Evolutionary conservation across 1,140 invertebrate species (phyloP), one percentile per base, ranked within the genome.

Genomic region (Periplaneta americana): DNA sequence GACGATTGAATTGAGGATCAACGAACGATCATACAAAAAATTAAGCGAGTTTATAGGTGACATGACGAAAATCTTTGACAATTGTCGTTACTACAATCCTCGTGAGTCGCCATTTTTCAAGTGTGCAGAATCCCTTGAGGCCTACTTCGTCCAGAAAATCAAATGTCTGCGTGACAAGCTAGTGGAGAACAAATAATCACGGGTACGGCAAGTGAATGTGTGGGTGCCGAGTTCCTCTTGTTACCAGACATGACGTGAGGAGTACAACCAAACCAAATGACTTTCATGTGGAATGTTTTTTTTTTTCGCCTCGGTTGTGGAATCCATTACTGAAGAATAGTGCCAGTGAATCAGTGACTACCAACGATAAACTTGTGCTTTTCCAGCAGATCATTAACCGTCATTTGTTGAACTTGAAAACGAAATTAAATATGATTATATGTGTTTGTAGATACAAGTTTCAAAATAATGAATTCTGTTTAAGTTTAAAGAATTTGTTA

Each of bases 1-100:
- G 87, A 97, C 95, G 83, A 95, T 99, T 84, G 96, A 98, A 89
- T 91, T 92, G 76, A 96, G 97, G 89, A 93, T 99, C 86, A 94
- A 95, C 86, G 92, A 94, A 84, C 92, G 93, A 84, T 91, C 91
- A 32, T 99, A 99, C 87, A 93, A 93, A 85, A 96, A 94, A 86
- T 90, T 99, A 80, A 95, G 95, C 87, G 97, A 99, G 87, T 98
- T 99, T 87, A 97, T 99, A 85, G 96, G 96, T 86, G 98, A 99
- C 87, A 97, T 99, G 92, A 98, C 96, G 66, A 98, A 98, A 88
- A 98, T 99, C 86, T 99, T 99, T 89, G 98, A 99, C 88, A 99
- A 99, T 88, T 99, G 98, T 91, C 94, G 97, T 80, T 97, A 97
- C 85, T 99, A 98, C 88, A 99, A 99, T 90, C 95, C 97, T 36